Evolutionary conservation across 2,797 vertebrate species (phyloP).

Genomic region (Bradypodion pumilum): DNA sequence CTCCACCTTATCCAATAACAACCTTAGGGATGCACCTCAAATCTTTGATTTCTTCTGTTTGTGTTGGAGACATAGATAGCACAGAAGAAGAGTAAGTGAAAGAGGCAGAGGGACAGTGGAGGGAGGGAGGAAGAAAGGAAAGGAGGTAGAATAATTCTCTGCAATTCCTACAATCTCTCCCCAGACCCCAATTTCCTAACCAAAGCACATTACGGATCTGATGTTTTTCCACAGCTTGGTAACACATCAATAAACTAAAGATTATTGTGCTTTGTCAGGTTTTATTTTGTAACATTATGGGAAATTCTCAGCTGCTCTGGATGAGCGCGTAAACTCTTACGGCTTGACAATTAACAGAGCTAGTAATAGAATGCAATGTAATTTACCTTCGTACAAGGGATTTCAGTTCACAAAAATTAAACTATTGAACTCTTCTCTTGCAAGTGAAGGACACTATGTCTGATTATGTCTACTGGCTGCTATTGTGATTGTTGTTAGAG

Average conservation of each 20-base stretch:
- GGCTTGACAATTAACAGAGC: slow-evolving; percentile 86
- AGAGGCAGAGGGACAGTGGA: not conserved
- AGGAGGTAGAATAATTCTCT: slow-evolving; percentile 59
- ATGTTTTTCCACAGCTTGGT: slow-evolving; percentile 76
- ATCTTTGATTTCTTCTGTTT: too few relatives aligned
- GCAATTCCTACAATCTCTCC: slow-evolving; percentile 72
- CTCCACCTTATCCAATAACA: too few relatives aligned
- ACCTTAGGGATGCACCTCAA: too few relatives aligned
- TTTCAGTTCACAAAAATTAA: slow-evolving; percentile 87
- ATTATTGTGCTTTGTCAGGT: slow-evolving; percentile 88
- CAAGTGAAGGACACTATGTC: slow-evolving; percentile 75
- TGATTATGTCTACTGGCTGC: slow-evolving; percentile 68
- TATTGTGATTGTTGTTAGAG: slow-evolving; percentile 18
- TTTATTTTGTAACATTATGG: slow-evolving; percentile 87
- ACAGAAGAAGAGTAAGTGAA: not conserved
- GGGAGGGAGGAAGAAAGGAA: not conserved
- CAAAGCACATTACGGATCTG: slow-evolving; percentile 79
- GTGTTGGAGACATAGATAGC: too few relatives aligned
- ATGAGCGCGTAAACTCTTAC: slow-evolving; percentile 86
- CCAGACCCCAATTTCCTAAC: slow-evolving; percentile 77
- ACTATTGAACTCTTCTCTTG: slow-evolving; percentile 84
- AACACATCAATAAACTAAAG: slow-evolving; percentile 84
- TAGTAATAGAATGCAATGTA: slow-evolving; percentile 85
- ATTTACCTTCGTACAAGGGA: slow-evolving; percentile 86
- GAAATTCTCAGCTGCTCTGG: slow-evolving; percentile 83